Base-by-base conservation (phyloP, 2,797 vertebrate species). In the Pampus argenteus region DNA sequence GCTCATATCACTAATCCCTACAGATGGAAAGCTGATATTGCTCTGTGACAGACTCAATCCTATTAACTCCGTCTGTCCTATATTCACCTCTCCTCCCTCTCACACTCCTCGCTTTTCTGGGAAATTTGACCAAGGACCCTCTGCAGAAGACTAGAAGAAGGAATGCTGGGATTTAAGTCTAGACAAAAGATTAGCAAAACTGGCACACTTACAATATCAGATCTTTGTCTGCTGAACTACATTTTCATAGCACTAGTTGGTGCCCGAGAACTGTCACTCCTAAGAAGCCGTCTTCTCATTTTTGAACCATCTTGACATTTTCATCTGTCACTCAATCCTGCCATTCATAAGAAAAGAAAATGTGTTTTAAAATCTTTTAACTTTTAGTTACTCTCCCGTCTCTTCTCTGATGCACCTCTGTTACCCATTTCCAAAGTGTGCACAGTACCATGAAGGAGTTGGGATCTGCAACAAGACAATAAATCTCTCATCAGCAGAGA, bases 1-100 rank as follows among this genome's bases (percentile, higher is more conserved):
- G 48, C 71, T 86, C 82, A 87, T 84, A 87, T 85, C 84, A 85
- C 78, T 93, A 94, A 94, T 91, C 91, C 89, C 67, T 63, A 54
- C 89, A 89, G 91, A 94, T 90, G 85, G 85, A 92, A 90, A 88
- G 90, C 90, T 91, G 91, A 93, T 92, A 92, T 89, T 74, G 44
- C 84, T 76, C 71, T 63, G 79, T 88, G 74, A 89, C 79, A 77
- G 71, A 82, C 71, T 80, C 83, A 90, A 92, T 93, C 93, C 90
- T 89, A 90, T 93, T 93, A 93, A 81, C 77, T 75, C 47, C 79
- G 55, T 81, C 84, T 90, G 91, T 89, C 90, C 90, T 90, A 90
- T 85, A 88, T 90, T 91, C 84, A 85, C 76, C 76, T 76, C 79
- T 60, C 51, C 65, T 51, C 62, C 10, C 17, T 48, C 71, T 85